Percentiles rank a stretch among this genome's conserved stretches.
These are phyloP conservation scores for Medauroidea extradentata DNA, from an alignment of 1,140 invertebrate species.

Conservation along the genomic window DNA sequence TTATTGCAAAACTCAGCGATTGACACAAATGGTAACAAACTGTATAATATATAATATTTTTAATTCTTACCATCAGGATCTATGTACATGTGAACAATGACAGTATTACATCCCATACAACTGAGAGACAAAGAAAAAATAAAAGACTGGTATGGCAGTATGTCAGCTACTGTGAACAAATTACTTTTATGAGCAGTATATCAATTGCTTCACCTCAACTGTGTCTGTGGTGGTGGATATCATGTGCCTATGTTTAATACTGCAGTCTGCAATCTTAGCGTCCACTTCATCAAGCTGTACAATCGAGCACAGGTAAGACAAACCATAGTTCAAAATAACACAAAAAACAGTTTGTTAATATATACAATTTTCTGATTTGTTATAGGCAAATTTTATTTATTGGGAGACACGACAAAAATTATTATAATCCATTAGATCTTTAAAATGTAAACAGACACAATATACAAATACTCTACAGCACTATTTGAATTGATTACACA, in stretches of 20 bases:
- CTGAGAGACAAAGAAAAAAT: not conserved
- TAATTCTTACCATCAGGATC: not conserved
- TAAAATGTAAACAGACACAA: too few species aligned
- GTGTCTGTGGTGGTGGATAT: not conserved
- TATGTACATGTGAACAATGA: slow-evolving; percentile 1
- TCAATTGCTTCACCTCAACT: not conserved
- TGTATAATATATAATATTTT: not conserved
- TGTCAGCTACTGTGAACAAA: not conserved
- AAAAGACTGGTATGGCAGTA: not conserved
- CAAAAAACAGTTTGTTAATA: too few species aligned
- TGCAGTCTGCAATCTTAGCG: not conserved
- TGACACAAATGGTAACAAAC: slow-evolving; percentile 14
- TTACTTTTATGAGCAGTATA: too few species aligned
- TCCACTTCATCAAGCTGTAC: too few species aligned
- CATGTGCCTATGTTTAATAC: not conserved
- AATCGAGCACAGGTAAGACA: too few species aligned
- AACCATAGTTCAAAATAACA: too few species aligned
- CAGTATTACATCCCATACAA: not conserved
- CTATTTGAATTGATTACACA: too few species aligned
- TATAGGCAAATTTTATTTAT: too few species aligned
- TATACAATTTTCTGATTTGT: too few species aligned
- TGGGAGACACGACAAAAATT: too few species aligned
- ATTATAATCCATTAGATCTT: too few species aligned
- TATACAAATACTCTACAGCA: too few species aligned
- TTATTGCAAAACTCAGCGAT: slow-evolving; percentile 11